phyloP scores from a whole-genome alignment of 2,888 invertebrate species.

The Torymus auratus region DNA sequence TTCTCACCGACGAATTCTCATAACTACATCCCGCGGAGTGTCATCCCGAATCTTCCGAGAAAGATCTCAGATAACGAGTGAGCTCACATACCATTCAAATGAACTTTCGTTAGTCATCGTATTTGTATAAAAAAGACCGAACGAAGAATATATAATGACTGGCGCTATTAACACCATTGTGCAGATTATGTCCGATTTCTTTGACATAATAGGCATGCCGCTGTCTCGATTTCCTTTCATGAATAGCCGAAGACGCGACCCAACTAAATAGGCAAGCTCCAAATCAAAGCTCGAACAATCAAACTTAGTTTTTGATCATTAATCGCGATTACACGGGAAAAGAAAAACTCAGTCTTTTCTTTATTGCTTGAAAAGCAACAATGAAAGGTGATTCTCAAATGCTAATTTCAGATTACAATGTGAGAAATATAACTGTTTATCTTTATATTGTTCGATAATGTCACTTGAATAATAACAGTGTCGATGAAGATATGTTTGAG shows the following conservation, averaged over 20 bases:
- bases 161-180: conserved; percentile 43
- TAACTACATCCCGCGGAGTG: conserved; percentile 14
- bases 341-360: no score
- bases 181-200: conserved; percentile 30
- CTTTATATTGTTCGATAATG: background rate
- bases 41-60: conserved; percentile 37
- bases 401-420: no score
- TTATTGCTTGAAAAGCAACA: no score
- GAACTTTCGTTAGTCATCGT: conserved; percentile 47
- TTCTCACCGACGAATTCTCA: conserved; percentile 23
- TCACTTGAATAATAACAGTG: background rate
- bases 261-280: conserved; percentile 14
- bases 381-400: no score
- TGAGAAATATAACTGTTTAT: background rate
- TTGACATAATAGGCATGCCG: conserved; percentile 15
- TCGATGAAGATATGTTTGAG: background rate
- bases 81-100: conserved; percentile 28
- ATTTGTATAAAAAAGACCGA: conserved; percentile 25
- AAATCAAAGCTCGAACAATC: conserved; percentile 24
- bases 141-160: conserved; percentile 45
- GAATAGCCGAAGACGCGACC: background rate
- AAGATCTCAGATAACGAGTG: conserved; percentile 33
- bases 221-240: conserved; percentile 22
- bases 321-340: background rate
- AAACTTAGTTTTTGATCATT: conserved; percentile 17